Conservation (phyloP, 1,140 invertebrate species). For the Bombus pascuorum region DNA sequence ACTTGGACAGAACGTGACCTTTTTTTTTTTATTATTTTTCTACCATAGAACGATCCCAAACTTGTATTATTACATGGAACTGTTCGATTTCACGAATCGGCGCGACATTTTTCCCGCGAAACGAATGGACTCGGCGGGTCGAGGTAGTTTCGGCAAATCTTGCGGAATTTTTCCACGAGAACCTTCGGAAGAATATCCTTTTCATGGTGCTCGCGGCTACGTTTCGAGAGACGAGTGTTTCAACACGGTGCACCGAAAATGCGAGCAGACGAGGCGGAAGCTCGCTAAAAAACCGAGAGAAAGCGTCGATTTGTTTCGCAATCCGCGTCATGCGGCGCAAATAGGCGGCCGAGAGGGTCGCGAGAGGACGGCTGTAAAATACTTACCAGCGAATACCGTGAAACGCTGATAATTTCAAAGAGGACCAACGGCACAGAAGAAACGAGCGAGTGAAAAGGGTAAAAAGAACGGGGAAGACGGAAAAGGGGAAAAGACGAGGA, state of each 20-base stretch:
- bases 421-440: not conserved
- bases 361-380: slow-evolving; percentile 28
- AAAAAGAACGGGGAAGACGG: not conserved
- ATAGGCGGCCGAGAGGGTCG: slow-evolving; percentile 27
- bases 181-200: not conserved
- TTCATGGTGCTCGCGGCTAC: not conserved
- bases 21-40: not conserved
- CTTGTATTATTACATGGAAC: not conserved
- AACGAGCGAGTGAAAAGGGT: not conserved
- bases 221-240: not conserved
- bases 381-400: slow-evolving; percentile 47
- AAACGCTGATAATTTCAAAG: slow-evolving; percentile 58
- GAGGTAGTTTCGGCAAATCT: not conserved
- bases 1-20: not conserved
- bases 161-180: not conserved
- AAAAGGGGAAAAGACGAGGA: slow-evolving; percentile 1
- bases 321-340: slow-evolving; percentile 39
- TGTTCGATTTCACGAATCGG: not conserved
- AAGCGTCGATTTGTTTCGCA: slow-evolving; percentile 29
- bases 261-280: not conserved
- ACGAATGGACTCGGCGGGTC: not conserved
- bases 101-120: not conserved
- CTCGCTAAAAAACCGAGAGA: not conserved
- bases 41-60: not conserved
- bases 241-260: not conserved